Evolutionary conservation across 2,113 vertebrate genomes (phyloP).

Genomic region (Bostrychus sinensis): DNA sequence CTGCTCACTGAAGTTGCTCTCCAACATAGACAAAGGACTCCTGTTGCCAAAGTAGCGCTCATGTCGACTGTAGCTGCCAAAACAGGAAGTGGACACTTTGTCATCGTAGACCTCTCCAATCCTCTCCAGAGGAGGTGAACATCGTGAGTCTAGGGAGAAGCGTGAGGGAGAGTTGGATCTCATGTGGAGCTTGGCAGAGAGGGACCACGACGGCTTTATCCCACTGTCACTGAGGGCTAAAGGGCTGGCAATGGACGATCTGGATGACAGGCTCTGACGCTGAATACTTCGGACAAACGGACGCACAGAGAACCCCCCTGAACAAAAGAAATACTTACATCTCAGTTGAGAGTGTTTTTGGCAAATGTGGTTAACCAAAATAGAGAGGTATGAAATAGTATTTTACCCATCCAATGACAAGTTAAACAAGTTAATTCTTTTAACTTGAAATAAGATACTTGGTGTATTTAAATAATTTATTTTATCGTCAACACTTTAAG

Average conservation of each 20-base stretch:
- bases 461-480: too few species aligned
- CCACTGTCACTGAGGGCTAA: slow-evolving; percentile 89
- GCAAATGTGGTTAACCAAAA: too few species aligned
- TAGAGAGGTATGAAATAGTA: too few species aligned
- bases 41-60: slow-evolving; percentile 85
- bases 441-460: too few species aligned
- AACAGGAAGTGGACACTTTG: slow-evolving; percentile 92
- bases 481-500: too few species aligned
- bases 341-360: too few species aligned
- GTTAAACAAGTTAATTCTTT: too few species aligned
- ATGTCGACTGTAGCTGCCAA: slow-evolving; percentile 84
- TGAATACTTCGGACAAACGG: slow-evolving; percentile 97
- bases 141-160: slow-evolving; percentile 94
- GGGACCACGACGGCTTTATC: slow-evolving; percentile 90
- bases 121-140: slow-evolving; percentile 89
- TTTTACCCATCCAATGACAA: too few species aligned
- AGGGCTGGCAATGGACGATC: slow-evolving; percentile 93
- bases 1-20: slow-evolving; percentile 85
- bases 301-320: slow-evolving; percentile 95
- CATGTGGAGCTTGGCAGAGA: slow-evolving; percentile 92
- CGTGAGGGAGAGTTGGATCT: slow-evolving; percentile 93
- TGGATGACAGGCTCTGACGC: slow-evolving; percentile 90
- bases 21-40: slow-evolving; percentile 91
- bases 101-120: slow-evolving; percentile 91
- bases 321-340: slow-evolving; percentile 11